These are phyloP conservation scores for Pseudorasbora parva DNA, from an alignment of 2,113 vertebrate species.

Conservation along the genomic window DNA sequence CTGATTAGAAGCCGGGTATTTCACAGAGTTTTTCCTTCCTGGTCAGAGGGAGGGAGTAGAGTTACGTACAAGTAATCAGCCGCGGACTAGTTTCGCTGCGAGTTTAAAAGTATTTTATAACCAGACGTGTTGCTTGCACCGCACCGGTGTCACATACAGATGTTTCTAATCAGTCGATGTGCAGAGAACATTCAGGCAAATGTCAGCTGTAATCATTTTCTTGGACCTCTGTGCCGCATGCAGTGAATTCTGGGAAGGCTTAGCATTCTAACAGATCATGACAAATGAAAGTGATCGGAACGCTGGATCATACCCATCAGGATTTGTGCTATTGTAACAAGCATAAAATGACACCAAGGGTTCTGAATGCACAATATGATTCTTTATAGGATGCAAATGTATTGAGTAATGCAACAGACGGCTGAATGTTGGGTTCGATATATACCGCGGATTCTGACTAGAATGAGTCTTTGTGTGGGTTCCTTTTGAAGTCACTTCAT, in stretches of 20 bases:
- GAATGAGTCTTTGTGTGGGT: constrained; percentile 68
- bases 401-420: constrained; percentile 60
- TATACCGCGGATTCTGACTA: constrained; percentile 73
- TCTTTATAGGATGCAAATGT: constrained; percentile 19
- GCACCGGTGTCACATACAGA: background rate
- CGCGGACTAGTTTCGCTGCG: constrained; percentile 7
- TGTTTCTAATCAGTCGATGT: constrained; percentile 25
- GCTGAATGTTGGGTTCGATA: constrained; percentile 72
- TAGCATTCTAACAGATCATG: background rate
- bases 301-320: background rate
- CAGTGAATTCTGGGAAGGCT: constrained; percentile 22
- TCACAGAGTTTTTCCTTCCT: constrained; percentile 55
- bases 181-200: constrained; percentile 12
- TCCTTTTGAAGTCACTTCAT: constrained; percentile 88
- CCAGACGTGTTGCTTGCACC: constrained; percentile 10
- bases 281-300: background rate
- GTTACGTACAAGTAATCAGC: constrained; percentile 6
- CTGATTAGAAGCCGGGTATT: constrained; percentile 63
- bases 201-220: constrained; percentile 3
- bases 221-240: constrained; percentile 13
- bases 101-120: constrained; percentile 10
- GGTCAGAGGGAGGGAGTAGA: constrained; percentile 6
- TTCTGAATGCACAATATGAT: background rate
- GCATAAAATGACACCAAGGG: constrained; percentile 18
- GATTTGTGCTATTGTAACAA: background rate